These are phyloP conservation scores for Heliconius melpomene DNA, from an alignment of 1,140 invertebrate species.

Conservation along the genomic window DNA sequence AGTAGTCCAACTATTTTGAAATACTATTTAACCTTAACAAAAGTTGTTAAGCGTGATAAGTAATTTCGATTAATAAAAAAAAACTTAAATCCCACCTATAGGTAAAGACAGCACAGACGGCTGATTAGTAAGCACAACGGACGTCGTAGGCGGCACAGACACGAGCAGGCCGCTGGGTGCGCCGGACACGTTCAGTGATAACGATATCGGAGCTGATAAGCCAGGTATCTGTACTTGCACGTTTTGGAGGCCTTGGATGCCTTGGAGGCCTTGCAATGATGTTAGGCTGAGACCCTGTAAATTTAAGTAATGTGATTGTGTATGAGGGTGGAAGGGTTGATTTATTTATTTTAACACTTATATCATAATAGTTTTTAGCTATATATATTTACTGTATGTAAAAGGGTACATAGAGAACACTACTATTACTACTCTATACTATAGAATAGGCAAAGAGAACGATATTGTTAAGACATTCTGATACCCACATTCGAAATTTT, in stretches of 20 bases:
- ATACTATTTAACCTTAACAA: too few species aligned
- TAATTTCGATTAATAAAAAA: not conserved
- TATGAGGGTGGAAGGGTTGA: not conserved
- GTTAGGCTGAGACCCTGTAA: conserved; percentile 2
- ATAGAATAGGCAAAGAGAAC: too few species aligned
- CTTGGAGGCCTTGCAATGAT: conserved; percentile 53
- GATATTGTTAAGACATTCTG: too few species aligned
- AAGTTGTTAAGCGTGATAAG: too few species aligned
- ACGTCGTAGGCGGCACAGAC: conserved; percentile 77
- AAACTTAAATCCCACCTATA: conserved; percentile 79
- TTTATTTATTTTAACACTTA: not conserved
- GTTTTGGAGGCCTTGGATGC: conserved; percentile 89
- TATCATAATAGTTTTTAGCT: too few species aligned
- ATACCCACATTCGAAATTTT: too few species aligned
- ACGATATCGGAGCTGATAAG: conserved; percentile 88
- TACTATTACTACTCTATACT: too few species aligned
- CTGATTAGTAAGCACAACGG: conserved; percentile 83
- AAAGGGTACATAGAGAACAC: too few species aligned
- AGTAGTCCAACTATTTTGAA: too few species aligned
- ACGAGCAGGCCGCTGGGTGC: conserved; percentile 77
- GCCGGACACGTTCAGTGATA: conserved; percentile 86
- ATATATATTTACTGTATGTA: too few species aligned
- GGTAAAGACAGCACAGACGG: conserved; percentile 82
- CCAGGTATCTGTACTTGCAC: conserved; percentile 90
- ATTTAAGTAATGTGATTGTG: conserved; percentile 72